These are phyloP conservation scores for Acomys russatus DNA, from an alignment of 2,797 vertebrate genomes.

Conservation along the genomic window DNA sequence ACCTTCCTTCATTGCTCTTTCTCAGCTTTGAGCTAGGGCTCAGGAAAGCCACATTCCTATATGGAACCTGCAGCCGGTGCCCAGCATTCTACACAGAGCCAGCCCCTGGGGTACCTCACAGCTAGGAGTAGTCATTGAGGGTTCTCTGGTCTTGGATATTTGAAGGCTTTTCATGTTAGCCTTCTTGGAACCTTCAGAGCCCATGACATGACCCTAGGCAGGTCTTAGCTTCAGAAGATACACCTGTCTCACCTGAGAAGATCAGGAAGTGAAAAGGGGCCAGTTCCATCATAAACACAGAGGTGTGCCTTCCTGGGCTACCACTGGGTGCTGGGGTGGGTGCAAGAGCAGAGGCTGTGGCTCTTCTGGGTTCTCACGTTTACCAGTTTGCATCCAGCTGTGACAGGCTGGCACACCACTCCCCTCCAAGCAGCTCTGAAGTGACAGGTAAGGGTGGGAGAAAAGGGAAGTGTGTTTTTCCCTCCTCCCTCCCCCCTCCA, in stretches of 20 bases:
- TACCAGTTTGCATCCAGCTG: not conserved
- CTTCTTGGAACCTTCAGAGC: not conserved
- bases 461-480: not conserved
- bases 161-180: not conserved
- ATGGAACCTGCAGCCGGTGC: not conserved
- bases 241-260: not conserved
- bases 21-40: not conserved
- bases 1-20: not conserved
- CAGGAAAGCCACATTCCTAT: not conserved
- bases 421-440: constrained; percentile 46
- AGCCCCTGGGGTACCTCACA: not conserved
- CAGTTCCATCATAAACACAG: not conserved
- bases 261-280: not conserved
- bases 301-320: not conserved
- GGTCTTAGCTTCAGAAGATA: not conserved
- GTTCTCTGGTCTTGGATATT: not conserved
- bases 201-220: not conserved
- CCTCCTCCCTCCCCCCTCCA: not conserved
- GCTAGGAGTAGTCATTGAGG: not conserved
- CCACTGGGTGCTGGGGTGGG: not conserved
- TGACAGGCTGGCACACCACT: not conserved
- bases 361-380: constrained; percentile 29
- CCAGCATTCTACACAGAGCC: not conserved
- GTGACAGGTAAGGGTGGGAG: constrained; percentile 47
- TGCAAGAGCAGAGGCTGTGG: not conserved